Evolutionary conservation across 2,888 invertebrate species (phyloP).

Genomic region (Acrobasis consociella): DNA sequence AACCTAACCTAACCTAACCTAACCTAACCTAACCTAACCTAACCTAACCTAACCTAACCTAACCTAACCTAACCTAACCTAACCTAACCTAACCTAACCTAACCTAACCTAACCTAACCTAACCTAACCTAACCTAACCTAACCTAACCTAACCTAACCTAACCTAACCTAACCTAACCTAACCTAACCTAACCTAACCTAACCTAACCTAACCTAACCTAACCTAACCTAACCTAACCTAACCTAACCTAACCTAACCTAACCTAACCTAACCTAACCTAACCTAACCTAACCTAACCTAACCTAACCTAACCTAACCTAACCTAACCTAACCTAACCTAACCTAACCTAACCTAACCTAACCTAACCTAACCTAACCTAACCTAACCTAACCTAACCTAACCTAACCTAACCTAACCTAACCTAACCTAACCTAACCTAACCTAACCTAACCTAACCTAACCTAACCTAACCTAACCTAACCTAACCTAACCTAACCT

Average conservation of each 20-base stretch:
- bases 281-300: too few relatives aligned
- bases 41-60: conserved; percentile 32
- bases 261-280: conserved; percentile 30
- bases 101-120: conserved; percentile 30
- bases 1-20: conserved; percentile 33
- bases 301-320: too few relatives aligned
- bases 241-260: conserved; percentile 31
- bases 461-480: too few relatives aligned
- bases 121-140: conserved; percentile 30
- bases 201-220: conserved; percentile 31
- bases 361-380: too few relatives aligned
- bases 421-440: too few relatives aligned
- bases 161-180: conserved; percentile 32
- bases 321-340: too few relatives aligned
- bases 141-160: conserved; percentile 32
- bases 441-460: too few relatives aligned
- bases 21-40: conserved; percentile 32
- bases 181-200: conserved; percentile 31
- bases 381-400: too few relatives aligned
- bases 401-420: too few relatives aligned
- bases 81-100: conserved; percentile 30
- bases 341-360: too few relatives aligned
- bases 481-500: too few relatives aligned
- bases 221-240: conserved; percentile 24
- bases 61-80: conserved; percentile 28